Conservation (phyloP, 2,888 invertebrate genomes). For the Syrphus vitripennis region DNA sequence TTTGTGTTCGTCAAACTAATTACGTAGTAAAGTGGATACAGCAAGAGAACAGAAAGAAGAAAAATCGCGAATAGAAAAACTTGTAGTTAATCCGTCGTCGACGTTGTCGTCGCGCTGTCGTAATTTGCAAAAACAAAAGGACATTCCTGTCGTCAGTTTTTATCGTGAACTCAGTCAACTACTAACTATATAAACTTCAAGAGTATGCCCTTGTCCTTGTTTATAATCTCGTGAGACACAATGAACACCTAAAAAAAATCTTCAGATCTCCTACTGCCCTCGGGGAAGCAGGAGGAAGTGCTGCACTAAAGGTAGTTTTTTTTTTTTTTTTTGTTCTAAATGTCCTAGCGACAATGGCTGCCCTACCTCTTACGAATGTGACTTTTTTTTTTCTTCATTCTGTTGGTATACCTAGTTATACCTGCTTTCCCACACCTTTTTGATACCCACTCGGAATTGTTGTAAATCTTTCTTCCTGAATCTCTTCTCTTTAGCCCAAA, state of each 20-base stretch:
- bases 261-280: neutral
- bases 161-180: conserved; percentile 50
- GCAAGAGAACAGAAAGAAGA: neutral
- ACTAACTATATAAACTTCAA: conserved; percentile 41
- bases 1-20: conserved; percentile 62
- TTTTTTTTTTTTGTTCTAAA: too few relatives aligned
- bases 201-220: conserved; percentile 64
- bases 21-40: conserved; percentile 62
- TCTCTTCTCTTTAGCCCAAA: neutral
- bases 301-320: neutral
- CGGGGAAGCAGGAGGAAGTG: neutral
- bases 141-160: conserved; percentile 43
- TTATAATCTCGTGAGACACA: conserved; percentile 49
- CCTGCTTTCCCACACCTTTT: conserved; percentile 34
- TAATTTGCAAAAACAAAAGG: conserved; percentile 51
- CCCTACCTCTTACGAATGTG: conserved; percentile 41
- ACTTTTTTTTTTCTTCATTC: neutral
- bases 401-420: neutral
- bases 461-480: conserved; percentile 58
- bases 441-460: conserved; percentile 11
- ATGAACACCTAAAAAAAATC: conserved; percentile 24
- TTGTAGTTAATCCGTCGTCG: conserved; percentile 41
- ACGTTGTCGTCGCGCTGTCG: neutral
- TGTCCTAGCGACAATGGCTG: neutral
- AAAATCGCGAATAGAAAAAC: conserved; percentile 36